Conservation (phyloP, 53 echinoderm and acorn worm genomes). For the Holothuria leucospilota region DNA sequence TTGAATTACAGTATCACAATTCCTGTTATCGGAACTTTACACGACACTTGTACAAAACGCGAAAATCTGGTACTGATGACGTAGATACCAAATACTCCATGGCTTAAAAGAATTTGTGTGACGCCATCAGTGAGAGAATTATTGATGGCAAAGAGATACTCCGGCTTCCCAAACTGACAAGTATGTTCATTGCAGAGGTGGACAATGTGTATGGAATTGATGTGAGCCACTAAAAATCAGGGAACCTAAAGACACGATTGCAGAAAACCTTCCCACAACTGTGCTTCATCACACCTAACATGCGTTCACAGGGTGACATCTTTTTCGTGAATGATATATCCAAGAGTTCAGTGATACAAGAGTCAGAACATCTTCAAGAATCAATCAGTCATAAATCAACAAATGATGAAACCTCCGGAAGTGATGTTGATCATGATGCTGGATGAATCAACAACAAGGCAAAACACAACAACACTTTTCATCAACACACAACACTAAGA, state of each 20-base stretch:
- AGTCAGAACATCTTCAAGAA: background rate
- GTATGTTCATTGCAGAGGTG: background rate
- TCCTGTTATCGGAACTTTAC: slow-evolving; percentile 19
- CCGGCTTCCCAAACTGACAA: background rate
- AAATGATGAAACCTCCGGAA: background rate
- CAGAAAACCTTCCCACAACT: slow-evolving; percentile 29
- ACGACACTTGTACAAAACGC: slow-evolving; percentile 3
- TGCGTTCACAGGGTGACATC: background rate
- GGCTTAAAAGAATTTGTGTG: background rate
- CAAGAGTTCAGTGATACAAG: background rate
- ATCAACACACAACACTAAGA: background rate
- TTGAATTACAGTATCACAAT: slow-evolving; percentile 8
- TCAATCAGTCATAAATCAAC: background rate
- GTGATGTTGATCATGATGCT: background rate
- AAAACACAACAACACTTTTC: background rate
- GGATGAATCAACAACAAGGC: background rate
- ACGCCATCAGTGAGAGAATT: slow-evolving; percentile 2
- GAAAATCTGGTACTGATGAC: background rate
- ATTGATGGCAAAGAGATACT: slow-evolving; percentile 10
- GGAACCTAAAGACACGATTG: slow-evolving; percentile 5
- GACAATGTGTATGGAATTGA: background rate
- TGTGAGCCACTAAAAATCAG: background rate
- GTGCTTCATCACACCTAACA: background rate
- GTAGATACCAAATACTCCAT: background rate
- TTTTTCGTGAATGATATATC: slow-evolving; percentile 12